Base-by-base conservation (phyloP, 2,113 vertebrate genomes). In the Chlorodrepanis virens region DNA sequence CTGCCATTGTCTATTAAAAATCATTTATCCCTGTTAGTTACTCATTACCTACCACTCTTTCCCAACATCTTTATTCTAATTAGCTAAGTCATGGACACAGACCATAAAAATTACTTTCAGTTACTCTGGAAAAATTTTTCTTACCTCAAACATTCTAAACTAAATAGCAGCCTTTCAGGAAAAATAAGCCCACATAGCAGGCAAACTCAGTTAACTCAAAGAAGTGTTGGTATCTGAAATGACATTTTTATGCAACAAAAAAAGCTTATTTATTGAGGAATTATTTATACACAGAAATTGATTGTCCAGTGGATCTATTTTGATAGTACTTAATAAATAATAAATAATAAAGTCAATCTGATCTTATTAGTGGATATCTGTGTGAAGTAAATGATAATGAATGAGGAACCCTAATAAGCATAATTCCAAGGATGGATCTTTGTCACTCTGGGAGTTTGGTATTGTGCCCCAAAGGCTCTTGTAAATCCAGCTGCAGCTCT, bases 401-500 rank as follows among this genome's bases (percentile, higher is more conserved):
- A 94, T 84, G 80, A 94, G 78, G 91, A 92, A 39, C 42, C 25
- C 28, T 94, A 94, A 95, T 90, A 95, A 95, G 68, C 81, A 47
- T 96, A 89, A 93, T 97, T 91, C 85, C 74, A 83, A 94, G 77
- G 76, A 94, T 45, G 65, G 75, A 94, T 96, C 83, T 96, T 88
- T 23, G 31, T 59, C 2, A 33, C 87, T 87, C 90, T 86, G 84
- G 90, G 92, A 96, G 78, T 77, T 94, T 83, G 88, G 85, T 97
- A 92, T 96, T 95, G 83, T 96, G 96, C 96, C 96, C 96, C 94
- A 96, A 96, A 96, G 96, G 96, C 92, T 95, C 93, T 97, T 95
- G 83, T 92, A 95, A 94, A 96, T 91, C 96, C 92, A 96, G 93
- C 92, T 95, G 87, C 81, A 94, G 86, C 93, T 95, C 94, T 94